A percentile compares a stretch with the other conserved stretches of the same genome.
These are phyloP conservation scores for Amphimallon solstitiale DNA, from an alignment of 2,888 invertebrate species.

Conservation along the genomic window DNA sequence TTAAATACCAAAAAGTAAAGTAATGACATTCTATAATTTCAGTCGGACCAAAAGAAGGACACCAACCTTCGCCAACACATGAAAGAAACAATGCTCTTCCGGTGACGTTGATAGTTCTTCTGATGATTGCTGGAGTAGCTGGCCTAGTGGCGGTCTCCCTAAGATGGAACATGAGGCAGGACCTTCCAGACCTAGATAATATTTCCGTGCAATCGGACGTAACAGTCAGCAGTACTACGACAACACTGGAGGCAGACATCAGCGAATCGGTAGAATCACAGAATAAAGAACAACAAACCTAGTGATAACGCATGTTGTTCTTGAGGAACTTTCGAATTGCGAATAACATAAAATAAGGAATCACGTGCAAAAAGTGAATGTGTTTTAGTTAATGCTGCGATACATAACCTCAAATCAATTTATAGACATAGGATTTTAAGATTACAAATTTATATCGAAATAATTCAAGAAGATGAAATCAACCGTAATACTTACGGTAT, in stretches of 20 bases:
- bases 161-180: slow-evolving; percentile 66
- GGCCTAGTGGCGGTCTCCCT: slow-evolving; percentile 68
- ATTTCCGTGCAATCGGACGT: slow-evolving; percentile 51
- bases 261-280: neutral
- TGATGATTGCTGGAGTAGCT: slow-evolving; percentile 69
- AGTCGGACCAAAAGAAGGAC: slow-evolving; percentile 14
- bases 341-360: no score
- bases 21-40: slow-evolving; percentile 1
- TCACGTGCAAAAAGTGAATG: no score
- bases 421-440: no score
- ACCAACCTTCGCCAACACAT: neutral
- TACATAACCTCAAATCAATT: no score
- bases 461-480: no score
- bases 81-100: slow-evolving; percentile 43
- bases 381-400: no score
- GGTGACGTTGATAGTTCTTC: slow-evolving; percentile 67
- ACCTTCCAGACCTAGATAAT: slow-evolving; percentile 64
- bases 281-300: neutral
- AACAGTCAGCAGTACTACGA: slow-evolving; percentile 53
- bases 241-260: slow-evolving; percentile 51
- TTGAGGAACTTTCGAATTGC: no score
- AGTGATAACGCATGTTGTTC: no score
- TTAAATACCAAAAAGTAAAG: neutral
- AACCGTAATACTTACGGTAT: no score
- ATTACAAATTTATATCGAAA: no score